Conservation (phyloP, 2,888 invertebrate species). For the Rosalia funebris region DNA sequence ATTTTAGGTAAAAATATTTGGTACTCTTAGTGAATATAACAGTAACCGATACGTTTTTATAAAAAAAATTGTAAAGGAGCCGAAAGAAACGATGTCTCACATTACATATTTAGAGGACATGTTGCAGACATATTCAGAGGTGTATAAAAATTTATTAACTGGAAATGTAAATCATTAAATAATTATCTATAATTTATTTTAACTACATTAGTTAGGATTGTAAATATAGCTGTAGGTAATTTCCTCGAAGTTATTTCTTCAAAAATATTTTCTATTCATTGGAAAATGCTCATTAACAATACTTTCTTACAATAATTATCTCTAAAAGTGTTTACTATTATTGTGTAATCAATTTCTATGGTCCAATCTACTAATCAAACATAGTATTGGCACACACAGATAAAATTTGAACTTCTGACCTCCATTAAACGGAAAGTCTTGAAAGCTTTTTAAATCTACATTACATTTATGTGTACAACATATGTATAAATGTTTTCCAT, state of each 20-base stretch:
- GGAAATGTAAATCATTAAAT: not conserved
- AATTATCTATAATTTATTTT: not conserved
- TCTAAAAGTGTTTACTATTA: too few species aligned
- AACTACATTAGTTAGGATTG: not conserved
- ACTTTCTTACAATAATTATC: too few species aligned
- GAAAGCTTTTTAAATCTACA: not conserved
- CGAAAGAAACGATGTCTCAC: slow-evolving; percentile 15
- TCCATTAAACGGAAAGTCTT: not conserved
- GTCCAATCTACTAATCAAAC: too few species aligned
- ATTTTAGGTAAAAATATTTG: slow-evolving; percentile 30
- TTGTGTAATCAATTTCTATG: too few species aligned
- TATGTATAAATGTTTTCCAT: not conserved
- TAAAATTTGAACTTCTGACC: slow-evolving; percentile 6
- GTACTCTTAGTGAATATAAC: slow-evolving; percentile 24
- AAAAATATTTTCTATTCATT: too few species aligned
- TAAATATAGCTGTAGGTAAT: too few species aligned
- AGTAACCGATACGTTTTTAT: slow-evolving; percentile 29
- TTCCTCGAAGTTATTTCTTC: too few species aligned
- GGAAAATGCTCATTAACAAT: too few species aligned
- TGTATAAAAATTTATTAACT: not conserved
- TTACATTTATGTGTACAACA: too few species aligned
- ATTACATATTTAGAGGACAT: slow-evolving; percentile 22
- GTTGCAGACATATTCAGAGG: slow-evolving; percentile 19
- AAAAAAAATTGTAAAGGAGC: slow-evolving; percentile 25
- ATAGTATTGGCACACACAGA: slow-evolving; percentile 7